These are phyloP conservation scores for Probaryconus sp. DNA, from an alignment of 1,140 invertebrate genomes.

Conservation along the genomic window DNA sequence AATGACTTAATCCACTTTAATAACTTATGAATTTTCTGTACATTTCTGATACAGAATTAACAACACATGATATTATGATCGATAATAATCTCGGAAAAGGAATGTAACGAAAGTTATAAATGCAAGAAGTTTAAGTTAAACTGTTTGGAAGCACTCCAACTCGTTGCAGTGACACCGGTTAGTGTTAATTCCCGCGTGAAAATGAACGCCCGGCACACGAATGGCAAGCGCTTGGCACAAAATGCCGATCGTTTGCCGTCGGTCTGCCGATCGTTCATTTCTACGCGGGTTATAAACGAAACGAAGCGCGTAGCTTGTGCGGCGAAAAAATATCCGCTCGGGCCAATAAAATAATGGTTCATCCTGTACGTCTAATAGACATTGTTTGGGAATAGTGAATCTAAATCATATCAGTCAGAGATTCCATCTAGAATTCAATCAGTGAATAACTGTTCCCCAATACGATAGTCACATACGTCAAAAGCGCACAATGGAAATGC, in stretches of 20 bases:
- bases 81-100: no score
- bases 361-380: background rate
- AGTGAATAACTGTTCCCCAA: slow-evolving; percentile 18
- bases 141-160: slow-evolving; percentile 37
- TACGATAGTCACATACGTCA: no score
- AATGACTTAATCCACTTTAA: no score
- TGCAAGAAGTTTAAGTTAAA: slow-evolving; percentile 13
- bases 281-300: slow-evolving; percentile 45
- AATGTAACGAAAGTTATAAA: background rate
- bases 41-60: slow-evolving; percentile 7
- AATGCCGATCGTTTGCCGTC: no score
- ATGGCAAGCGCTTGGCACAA: no score
- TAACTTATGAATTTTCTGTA: no score
- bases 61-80: no score
- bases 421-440: slow-evolving; percentile 15
- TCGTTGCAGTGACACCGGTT: slow-evolving; percentile 15
- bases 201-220: no score
- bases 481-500: no score
- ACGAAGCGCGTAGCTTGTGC: slow-evolving; percentile 4
- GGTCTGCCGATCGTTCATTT: no score
- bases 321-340: slow-evolving; percentile 1
- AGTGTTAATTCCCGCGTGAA: no score
- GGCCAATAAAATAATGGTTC: slow-evolving; percentile 8
- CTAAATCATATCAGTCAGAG: slow-evolving; percentile 21
- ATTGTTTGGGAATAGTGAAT: slow-evolving; percentile 7